These are phyloP conservation scores for Lottia gigantea DNA, from an alignment of 2,888 invertebrate genomes.

Conservation along the genomic window DNA sequence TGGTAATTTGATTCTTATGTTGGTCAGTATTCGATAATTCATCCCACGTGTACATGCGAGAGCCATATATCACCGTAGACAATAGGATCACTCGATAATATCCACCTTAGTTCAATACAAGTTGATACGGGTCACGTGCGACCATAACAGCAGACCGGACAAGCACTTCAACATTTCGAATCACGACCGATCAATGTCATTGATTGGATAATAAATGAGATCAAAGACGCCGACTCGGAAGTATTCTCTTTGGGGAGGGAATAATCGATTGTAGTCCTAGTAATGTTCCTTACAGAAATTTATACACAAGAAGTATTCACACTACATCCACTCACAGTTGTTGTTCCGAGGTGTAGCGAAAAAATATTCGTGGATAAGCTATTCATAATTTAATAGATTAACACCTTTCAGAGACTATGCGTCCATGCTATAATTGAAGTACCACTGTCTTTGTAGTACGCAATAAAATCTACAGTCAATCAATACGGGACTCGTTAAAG, in stretches of 20 bases:
- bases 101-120: not conserved
- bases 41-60: not conserved
- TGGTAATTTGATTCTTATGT: not conserved
- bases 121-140: slow-evolving; percentile 1
- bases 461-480: not conserved
- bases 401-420: too few relatives aligned
- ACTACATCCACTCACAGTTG: too few relatives aligned
- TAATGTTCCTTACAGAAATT: too few relatives aligned
- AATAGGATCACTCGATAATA: not conserved
- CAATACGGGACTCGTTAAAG: slow-evolving; percentile 3
- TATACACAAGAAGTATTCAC: too few relatives aligned
- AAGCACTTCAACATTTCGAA: not conserved
- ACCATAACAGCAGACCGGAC: not conserved
- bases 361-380: too few relatives aligned
- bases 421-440: not conserved
- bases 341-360: too few relatives aligned
- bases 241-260: too few relatives aligned
- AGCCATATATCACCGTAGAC: slow-evolving; percentile 3
- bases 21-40: not conserved
- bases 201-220: slow-evolving; percentile 7
- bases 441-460: not conserved
- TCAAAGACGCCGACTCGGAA: not conserved
- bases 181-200: slow-evolving; percentile 1
- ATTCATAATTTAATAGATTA: too few relatives aligned
- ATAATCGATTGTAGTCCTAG: too few relatives aligned